Base-by-base conservation (phyloP, 2,888 invertebrate genomes). In the Cyrtodaria siliqua region DNA sequence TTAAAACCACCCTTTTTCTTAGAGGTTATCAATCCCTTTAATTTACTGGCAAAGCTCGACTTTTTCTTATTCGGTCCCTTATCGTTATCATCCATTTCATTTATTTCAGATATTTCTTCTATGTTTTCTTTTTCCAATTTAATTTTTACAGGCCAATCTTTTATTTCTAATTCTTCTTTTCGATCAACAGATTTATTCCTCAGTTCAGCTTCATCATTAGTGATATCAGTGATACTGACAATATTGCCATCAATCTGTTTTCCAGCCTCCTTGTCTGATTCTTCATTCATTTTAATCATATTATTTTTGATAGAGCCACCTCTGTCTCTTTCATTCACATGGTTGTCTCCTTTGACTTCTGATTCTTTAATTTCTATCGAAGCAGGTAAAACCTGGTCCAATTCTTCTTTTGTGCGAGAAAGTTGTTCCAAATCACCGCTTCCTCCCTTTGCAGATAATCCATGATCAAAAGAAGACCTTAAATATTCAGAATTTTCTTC, bases 21-120 rank as follows among this genome's bases (percentile, higher is more conserved):
- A 20, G 53, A 23, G 29, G 33, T 42, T 40, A 69, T 62, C 47
- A 69, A 16, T 27, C 29, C 47, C 33, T 64, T 74, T 6, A 69
- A 47, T 38, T 74, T 69, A 38, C 26, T 47, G 12, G 53, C 47
- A 55, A 73, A 55, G 14, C 66, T 56, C 18, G 47, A 1, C 16
- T 61, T 61, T 12, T 29, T 61, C 8, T 24, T 24, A 8, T 12
- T 20, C 4, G 4, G 9, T 16, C 18, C 12, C 38, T 27, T 40
- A 14, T 56, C 47, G 44, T n/a, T 56, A 44, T 29, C 27, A 44
- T 55, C 44, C 9, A 44, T 16, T 29, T 27, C 20, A 6, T 23
- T 20, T 14, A 27, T 20, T 24, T n/a, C n/a, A n/a, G n/a, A n/a
- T n/a, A n/a, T n/a, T n/a, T n/a, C n/a, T 49, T 33, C 33, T 33